A percentile compares a stretch with the other conserved stretches of the same genome.
Evolutionary conservation across 2,797 vertebrate genomes (phyloP).

Genomic region (Cyclopterus lumpus): DNA sequence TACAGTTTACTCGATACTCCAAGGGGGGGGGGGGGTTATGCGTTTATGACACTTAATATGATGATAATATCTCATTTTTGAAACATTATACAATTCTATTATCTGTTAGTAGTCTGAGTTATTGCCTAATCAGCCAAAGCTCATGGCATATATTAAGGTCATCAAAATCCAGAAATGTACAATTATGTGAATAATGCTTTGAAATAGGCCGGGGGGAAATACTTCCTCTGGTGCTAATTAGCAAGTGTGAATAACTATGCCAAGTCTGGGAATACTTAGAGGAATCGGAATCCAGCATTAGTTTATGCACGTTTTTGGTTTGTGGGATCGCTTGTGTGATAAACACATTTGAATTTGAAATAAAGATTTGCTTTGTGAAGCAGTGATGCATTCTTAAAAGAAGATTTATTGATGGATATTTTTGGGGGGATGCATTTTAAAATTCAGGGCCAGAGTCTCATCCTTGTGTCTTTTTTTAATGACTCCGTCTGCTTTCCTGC

Average conservation of each 20-base stretch:
- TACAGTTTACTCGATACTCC: slow-evolving; percentile 37
- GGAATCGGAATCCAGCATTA: slow-evolving; percentile 47
- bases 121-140: slow-evolving; percentile 59
- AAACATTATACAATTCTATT: slow-evolving; percentile 61
- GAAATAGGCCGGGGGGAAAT: slow-evolving; percentile 59
- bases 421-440: slow-evolving; percentile 4
- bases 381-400: slow-evolving; percentile 13
- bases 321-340: slow-evolving; percentile 25
- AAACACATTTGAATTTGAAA: slow-evolving; percentile 40
- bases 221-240: slow-evolving; percentile 75
- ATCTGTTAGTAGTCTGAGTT: slow-evolving; percentile 62
- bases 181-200: slow-evolving; percentile 71
- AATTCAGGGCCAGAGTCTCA: slow-evolving; percentile 1
- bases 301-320: slow-evolving; percentile 15
- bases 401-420: slow-evolving; percentile 24
- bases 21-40: slow-evolving; percentile 41
- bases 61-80: slow-evolving; percentile 71
- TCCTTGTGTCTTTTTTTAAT: slow-evolving; percentile 21
- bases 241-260: slow-evolving; percentile 59
- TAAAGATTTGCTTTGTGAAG: slow-evolving; percentile 26
- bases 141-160: slow-evolving; percentile 73
- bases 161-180: slow-evolving; percentile 62
- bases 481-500: background rate
- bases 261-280: slow-evolving; percentile 61
- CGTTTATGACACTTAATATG: slow-evolving; percentile 61